A percentile compares a stretch with the other conserved stretches of the same genome.
Evolutionary conservation across 2,797 vertebrate genomes (phyloP).

Genomic region (Pseudomugil tenellus): DNA sequence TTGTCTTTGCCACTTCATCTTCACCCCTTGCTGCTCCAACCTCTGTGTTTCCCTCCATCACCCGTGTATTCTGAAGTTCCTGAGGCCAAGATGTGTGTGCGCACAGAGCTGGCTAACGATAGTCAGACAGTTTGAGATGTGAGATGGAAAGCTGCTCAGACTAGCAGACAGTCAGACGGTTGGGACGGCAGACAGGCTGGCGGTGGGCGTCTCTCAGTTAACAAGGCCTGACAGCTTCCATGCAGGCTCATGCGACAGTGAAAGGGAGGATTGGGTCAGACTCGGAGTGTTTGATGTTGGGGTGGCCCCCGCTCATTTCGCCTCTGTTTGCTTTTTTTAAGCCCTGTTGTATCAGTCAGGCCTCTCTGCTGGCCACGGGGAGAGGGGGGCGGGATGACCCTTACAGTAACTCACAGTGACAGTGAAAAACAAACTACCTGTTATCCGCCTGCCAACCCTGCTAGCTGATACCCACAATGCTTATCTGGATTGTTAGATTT

Average conservation of each 20-base stretch:
- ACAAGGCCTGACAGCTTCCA: constrained; percentile 71
- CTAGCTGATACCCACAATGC: constrained; percentile 27
- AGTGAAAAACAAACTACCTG: constrained; percentile 47
- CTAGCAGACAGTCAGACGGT: constrained; percentile 48
- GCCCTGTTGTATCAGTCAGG: constrained; percentile 46
- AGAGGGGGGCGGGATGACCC: constrained; percentile 4
- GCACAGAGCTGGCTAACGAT: constrained; percentile 33
- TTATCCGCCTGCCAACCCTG: constrained; percentile 17
- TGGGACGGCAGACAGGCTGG: constrained; percentile 67
- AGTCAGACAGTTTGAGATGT: constrained; percentile 37
- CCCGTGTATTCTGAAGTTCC: constrained; percentile 12
- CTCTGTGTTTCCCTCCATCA: constrained; percentile 5
- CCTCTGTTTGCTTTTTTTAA: constrained; percentile 64
- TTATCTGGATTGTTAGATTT: constrained; percentile 35
- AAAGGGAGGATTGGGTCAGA: constrained; percentile 61
- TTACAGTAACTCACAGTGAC: constrained; percentile 47
- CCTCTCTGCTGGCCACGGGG: constrained; percentile 20
- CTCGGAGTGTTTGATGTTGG: constrained; percentile 63
- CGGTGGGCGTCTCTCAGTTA: constrained; percentile 67
- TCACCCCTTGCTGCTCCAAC: not conserved
- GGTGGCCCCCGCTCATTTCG: constrained; percentile 42
- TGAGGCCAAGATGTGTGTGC: constrained; percentile 5
- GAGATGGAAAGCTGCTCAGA: constrained; percentile 45
- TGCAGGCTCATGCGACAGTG: constrained; percentile 58
- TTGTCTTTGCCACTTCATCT: not conserved